A percentile compares a stretch with the other conserved stretches of the same genome.
phyloP scores from a whole-genome alignment of 2,888 invertebrate species.

The Megaustenia siamemsis region DNA sequence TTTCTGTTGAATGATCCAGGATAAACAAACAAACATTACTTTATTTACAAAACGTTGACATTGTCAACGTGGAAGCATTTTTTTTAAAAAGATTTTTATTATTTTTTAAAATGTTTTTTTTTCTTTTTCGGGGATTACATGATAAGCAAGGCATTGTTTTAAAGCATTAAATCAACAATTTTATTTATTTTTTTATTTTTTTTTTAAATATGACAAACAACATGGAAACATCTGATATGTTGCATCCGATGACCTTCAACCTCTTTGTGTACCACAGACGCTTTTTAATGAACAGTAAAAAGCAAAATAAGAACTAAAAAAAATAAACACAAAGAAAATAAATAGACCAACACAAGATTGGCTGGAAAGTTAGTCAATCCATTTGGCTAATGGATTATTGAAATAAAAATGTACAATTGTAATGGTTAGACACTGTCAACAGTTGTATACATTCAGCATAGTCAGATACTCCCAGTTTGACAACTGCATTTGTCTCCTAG shows the following conservation, averaged over 20 bases:
- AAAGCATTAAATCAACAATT: slow-evolving; percentile 4
- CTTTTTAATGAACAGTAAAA: background rate
- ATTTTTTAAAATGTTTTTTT: background rate
- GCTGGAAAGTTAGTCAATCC: no score
- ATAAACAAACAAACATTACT: background rate
- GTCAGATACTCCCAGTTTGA: no score
- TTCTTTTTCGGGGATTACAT: slow-evolving; percentile 4
- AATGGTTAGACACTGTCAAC: no score
- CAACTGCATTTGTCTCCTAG: no score
- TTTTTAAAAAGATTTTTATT: slow-evolving; percentile 16
- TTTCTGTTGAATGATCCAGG: background rate
- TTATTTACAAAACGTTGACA: slow-evolving; percentile 3
- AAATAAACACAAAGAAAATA: background rate
- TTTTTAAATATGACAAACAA: slow-evolving; percentile 7
- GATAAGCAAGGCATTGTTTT: background rate
- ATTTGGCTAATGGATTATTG: no score
- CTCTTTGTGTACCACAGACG: background rate
- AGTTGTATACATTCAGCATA: no score
- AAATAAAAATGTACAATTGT: no score
- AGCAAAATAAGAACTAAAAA: background rate
- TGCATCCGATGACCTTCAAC: background rate
- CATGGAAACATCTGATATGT: slow-evolving; percentile 27
- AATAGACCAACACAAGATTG: background rate
- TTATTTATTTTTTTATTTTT: no score
- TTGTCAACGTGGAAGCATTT: slow-evolving; percentile 14